A percentile compares a stretch with the other conserved stretches of the same genome.
Evolutionary conservation across 2,888 invertebrate genomes (phyloP).

Genomic region (Pseudococcus longispinus): DNA sequence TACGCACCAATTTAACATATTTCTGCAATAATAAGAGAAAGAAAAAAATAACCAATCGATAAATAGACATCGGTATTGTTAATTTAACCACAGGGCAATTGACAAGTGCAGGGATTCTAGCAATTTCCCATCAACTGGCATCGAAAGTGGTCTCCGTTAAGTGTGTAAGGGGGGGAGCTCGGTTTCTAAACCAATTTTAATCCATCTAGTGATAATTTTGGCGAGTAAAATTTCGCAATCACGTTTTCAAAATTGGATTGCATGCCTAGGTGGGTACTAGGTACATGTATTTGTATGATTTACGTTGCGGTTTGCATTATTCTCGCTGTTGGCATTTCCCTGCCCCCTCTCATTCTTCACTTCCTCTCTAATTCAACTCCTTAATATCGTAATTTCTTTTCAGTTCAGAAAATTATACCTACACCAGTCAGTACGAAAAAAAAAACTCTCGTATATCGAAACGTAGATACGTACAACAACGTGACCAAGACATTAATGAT

Average conservation of each 20-base stretch:
- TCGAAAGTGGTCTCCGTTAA: no score
- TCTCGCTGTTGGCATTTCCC: not conserved
- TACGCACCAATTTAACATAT: not conserved
- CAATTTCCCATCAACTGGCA: no score
- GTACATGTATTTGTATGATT: not conserved
- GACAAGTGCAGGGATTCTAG: no score
- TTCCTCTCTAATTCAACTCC: not conserved
- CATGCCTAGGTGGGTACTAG: not conserved
- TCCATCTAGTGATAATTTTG: no score
- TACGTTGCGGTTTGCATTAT: slow-evolving; percentile 5
- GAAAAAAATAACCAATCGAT: not conserved
- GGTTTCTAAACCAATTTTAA: not conserved
- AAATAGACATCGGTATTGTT: not conserved
- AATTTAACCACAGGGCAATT: no score
- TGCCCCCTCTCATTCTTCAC: not conserved
- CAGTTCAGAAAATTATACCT: not conserved
- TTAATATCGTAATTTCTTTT: not conserved
- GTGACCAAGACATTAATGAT: slow-evolving; percentile 25
- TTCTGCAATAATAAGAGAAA: not conserved
- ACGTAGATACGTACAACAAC: not conserved
- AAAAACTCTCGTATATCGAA: not conserved
- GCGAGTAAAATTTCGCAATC: not conserved
- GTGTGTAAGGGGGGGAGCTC: not conserved
- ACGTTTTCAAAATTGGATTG: not conserved
- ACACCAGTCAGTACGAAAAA: not conserved